Percentiles rank a stretch among this genome's conserved stretches.
These are phyloP conservation scores for Sorex maritimensis DNA, from an alignment of 2,797 vertebrate species.

Conservation along the genomic window DNA sequence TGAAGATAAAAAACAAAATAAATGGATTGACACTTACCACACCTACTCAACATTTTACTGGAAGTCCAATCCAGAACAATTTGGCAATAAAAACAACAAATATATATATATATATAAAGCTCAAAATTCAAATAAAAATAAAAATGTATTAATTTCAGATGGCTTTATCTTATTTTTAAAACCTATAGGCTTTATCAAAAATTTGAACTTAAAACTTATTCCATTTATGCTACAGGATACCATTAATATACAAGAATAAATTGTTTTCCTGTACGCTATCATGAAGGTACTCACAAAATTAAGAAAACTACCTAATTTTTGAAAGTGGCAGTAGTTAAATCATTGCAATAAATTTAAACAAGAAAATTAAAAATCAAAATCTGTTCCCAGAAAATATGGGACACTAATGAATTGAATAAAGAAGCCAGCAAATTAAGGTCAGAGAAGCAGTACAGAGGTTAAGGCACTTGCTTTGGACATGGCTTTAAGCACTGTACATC, in stretches of 20 bases:
- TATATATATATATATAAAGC: not conserved
- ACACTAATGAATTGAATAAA: not conserved
- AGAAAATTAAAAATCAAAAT: not conserved
- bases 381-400: not conserved
- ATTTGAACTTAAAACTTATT: not conserved
- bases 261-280: not conserved
- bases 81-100: not conserved
- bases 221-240: not conserved
- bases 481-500: no score
- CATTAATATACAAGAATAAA: not conserved
- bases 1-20: not conserved
- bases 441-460: not conserved
- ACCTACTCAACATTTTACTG: not conserved
- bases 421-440: not conserved
- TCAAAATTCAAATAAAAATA: not conserved
- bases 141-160: not conserved
- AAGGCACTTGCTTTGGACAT: no score
- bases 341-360: not conserved
- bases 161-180: not conserved
- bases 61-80: not conserved
- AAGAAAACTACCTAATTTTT: no score
- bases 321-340: no score
- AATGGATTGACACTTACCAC: not conserved
- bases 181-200: not conserved
- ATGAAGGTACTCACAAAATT: no score